Evolutionary conservation across 2,888 invertebrate genomes (phyloP), one percentile per base, ranked within the genome.

Genomic region (Ectropis crepuscularia): DNA sequence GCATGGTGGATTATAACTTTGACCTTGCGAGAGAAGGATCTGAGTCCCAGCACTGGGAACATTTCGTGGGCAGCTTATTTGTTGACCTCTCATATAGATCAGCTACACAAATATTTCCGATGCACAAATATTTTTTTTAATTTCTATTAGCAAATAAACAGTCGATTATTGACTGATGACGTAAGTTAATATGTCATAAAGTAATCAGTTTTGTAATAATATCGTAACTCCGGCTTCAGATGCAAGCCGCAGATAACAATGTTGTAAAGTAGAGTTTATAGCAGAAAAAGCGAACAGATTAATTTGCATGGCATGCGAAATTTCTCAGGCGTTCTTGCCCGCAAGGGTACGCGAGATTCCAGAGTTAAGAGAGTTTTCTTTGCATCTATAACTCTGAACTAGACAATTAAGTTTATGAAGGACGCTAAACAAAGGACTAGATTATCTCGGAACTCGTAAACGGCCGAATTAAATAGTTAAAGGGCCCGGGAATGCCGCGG

Each of bases 381-480:
- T 69, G 75, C 76, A 80, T 80, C 80, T 78, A 85, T 85, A 85
- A 83, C 75, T 83, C 74, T 61, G 65, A 67, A 62, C 55, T 69
- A 70, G 67, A 70, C 70, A 69, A 70, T 72, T 65, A 86, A 81
- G 80, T 90, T 89, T 90, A 90, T 88, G 89, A 88, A 82, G 80
- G 77, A 74, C 73, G 65, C 67, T 67, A 78, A 86, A 90, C 90
- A 89, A 90, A 89, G 87, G 85, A 59, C 71, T 55, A 82, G 88
- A 87, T 89, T 81, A 89, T 89, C 88, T 82, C 68, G 68, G 53
- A 53, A 69, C 78, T 78, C 79, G 81, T 86, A 86, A 88, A 87
- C 81, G 85, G 75, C 82, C 85, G 81, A 90, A 90, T 89, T 88
- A 89, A 88, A 89, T 87, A 84, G 84, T 89, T 85, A 79, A 81